A percentile compares a stretch with the other conserved stretches of the same genome.
Evolutionary conservation across 2,888 invertebrate species (phyloP).

Genomic region (Parelbella ahira): DNA sequence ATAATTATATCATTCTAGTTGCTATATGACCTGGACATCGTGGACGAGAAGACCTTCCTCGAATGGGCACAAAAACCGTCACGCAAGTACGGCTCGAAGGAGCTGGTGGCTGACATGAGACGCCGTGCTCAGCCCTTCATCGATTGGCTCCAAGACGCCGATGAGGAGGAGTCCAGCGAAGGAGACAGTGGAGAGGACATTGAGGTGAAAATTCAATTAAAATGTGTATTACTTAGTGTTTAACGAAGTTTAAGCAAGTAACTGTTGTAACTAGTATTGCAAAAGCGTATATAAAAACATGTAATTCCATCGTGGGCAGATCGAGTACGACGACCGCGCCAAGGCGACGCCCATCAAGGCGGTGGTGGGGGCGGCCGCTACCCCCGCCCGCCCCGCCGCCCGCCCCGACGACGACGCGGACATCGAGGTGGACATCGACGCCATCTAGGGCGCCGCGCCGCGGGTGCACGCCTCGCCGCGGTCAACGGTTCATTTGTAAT

Average conservation of each 20-base stretch:
- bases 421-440: slow-evolving; percentile 95
- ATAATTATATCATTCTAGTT: too few relatives aligned
- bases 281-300: too few relatives aligned
- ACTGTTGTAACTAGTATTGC: too few relatives aligned
- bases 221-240: too few relatives aligned
- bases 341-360: slow-evolving; percentile 87
- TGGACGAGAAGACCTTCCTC: slow-evolving; percentile 95
- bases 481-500: too few relatives aligned
- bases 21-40: slow-evolving; percentile 96
- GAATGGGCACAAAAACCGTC: slow-evolving; percentile 98
- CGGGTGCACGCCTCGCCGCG: too few relatives aligned
- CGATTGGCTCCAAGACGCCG: slow-evolving; percentile 98
- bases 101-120: slow-evolving; percentile 94
- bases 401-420: slow-evolving; percentile 85
- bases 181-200: slow-evolving; percentile 28
- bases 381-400: too few relatives aligned
- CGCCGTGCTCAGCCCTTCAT: slow-evolving; percentile 95
- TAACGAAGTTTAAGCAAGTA: too few relatives aligned
- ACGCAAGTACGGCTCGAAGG: slow-evolving; percentile 96
- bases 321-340: slow-evolving; percentile 94
- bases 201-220: too few relatives aligned
- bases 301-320: too few relatives aligned
- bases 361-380: slow-evolving; percentile 67
- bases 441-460: too few relatives aligned
- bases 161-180: slow-evolving; percentile 90